phyloP scores from a whole-genome alignment of 2,888 invertebrate species.

The Tridacna crocea region DNA sequence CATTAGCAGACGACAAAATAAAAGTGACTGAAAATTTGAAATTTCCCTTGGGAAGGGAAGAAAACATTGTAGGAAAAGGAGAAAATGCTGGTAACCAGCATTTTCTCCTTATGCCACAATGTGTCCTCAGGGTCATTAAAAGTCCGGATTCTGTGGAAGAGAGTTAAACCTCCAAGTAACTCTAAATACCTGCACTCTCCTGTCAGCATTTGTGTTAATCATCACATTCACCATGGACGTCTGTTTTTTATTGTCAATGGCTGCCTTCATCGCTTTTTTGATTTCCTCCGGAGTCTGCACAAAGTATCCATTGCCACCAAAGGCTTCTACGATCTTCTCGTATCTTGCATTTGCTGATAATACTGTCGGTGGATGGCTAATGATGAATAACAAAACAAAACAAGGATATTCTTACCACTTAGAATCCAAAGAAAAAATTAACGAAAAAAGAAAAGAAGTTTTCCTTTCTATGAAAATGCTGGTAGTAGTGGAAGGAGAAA shows the following conservation, averaged over 20 bases:
- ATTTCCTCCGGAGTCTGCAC: conserved; percentile 92
- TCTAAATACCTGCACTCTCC: conserved; percentile 90
- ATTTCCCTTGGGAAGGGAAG: no score
- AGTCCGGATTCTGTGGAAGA: no score
- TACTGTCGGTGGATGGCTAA: conserved; percentile 93
- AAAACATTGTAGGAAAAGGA: no score
- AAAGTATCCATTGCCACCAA: conserved; percentile 92
- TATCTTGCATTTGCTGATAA: conserved; percentile 92
- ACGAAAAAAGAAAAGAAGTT: no score
- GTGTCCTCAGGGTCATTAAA: no score
- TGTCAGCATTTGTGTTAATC: conserved; percentile 93
- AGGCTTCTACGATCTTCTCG: conserved; percentile 95
- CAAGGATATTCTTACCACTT: neutral
- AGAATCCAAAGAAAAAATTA: neutral
- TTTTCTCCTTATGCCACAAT: no score
- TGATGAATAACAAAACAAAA: conserved; percentile 53
- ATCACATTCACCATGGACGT: conserved; percentile 96
- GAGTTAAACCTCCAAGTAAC: no score
- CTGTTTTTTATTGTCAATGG: conserved; percentile 89
- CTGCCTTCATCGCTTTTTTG: conserved; percentile 88
- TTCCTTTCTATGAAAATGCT: no score
- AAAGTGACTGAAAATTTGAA: no score
- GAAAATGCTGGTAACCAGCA: no score
- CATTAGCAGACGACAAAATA: no score
- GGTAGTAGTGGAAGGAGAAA: no score